phyloP scores from a whole-genome alignment of 2,888 invertebrate species.

The Watsonalla cultraria region DNA sequence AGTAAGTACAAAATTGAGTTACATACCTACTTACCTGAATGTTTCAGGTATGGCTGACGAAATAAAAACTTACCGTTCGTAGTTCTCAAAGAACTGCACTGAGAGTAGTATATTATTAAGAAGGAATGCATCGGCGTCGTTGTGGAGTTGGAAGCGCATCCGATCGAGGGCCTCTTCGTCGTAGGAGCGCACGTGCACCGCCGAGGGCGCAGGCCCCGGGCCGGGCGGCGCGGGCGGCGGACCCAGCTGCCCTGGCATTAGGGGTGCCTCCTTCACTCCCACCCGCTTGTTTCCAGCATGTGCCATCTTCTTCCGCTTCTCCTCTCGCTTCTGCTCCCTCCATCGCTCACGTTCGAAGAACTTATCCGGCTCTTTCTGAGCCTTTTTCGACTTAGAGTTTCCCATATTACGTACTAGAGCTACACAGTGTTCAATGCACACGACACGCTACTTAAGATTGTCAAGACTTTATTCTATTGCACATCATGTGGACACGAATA shows the following conservation, averaged over 20 bases:
- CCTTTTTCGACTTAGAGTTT: conserved; percentile 60
- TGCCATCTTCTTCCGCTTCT: conserved; percentile 44
- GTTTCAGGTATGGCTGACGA: neutral
- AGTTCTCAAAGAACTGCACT: conserved; percentile 88
- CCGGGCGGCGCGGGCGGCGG: conserved; percentile 23
- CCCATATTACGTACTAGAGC: conserved; percentile 46
- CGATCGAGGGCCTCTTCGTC: conserved; percentile 76
- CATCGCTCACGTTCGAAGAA: conserved; percentile 63
- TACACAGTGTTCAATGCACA: neutral
- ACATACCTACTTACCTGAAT: neutral
- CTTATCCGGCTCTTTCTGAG: conserved; percentile 57
- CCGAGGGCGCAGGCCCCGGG: conserved; percentile 34
- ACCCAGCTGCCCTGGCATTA: conserved; percentile 29
- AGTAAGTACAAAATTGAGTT: too few species aligned
- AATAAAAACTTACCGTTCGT: conserved; percentile 80
- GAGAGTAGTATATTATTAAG: conserved; percentile 87
- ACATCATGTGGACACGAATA: neutral
- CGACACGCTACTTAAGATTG: neutral
- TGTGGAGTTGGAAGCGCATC: conserved; percentile 79
- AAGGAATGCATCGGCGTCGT: conserved; percentile 83
- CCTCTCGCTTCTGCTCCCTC: conserved; percentile 56
- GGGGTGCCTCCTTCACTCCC: conserved; percentile 40
- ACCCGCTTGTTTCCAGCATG: conserved; percentile 42
- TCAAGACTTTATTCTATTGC: neutral
- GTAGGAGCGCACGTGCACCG: conserved; percentile 53